A percentile compares a stretch with the other conserved stretches of the same genome.
Conservation (phyloP, 2,888 invertebrate species). For the Oxyteleia sp. region DNA sequence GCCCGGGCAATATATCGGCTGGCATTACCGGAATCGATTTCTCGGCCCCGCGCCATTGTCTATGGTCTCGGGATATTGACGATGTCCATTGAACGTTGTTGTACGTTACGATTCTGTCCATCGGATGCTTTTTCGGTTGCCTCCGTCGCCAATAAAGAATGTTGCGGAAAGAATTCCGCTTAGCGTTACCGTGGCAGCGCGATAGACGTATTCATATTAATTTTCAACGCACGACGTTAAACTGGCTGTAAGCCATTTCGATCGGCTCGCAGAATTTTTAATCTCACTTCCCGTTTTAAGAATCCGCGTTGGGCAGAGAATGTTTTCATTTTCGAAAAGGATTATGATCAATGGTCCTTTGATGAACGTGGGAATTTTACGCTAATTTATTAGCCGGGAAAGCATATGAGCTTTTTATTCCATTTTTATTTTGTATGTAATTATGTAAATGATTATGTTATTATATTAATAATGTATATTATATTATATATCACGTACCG, state of each 20-base stretch:
- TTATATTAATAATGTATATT: too few relatives aligned
- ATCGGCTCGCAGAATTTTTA: slow-evolving; percentile 1
- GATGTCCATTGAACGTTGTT: slow-evolving; percentile 67
- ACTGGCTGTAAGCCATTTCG: slow-evolving; percentile 36
- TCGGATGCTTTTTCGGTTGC: slow-evolving; percentile 49
- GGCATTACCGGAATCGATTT: slow-evolving; percentile 68
- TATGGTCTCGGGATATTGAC: slow-evolving; percentile 67
- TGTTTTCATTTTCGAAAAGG: too few relatives aligned
- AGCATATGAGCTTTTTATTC: too few relatives aligned
- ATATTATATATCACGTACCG: too few relatives aligned
- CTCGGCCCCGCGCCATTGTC: slow-evolving; percentile 48
- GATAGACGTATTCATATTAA: slow-evolving; percentile 53
- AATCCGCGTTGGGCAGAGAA: too few relatives aligned
- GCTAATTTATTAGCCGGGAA: too few relatives aligned
- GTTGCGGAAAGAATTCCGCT: slow-evolving; percentile 50
- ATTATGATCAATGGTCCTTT: too few relatives aligned
- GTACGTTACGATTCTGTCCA: slow-evolving; percentile 54
- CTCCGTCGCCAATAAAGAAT: slow-evolving; percentile 50
- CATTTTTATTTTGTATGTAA: too few relatives aligned
- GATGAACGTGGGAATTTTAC: too few relatives aligned
- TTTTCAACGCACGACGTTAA: slow-evolving; percentile 37
- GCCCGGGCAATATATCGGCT: slow-evolving; percentile 57
- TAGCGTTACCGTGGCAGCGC: slow-evolving; percentile 28
- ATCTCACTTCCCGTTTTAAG: too few relatives aligned
- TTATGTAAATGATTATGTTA: too few relatives aligned